Percentiles rank a stretch among this genome's conserved stretches.
These are phyloP conservation scores for Sebastes minor DNA, from an alignment of 2,797 vertebrate genomes.

Conservation along the genomic window DNA sequence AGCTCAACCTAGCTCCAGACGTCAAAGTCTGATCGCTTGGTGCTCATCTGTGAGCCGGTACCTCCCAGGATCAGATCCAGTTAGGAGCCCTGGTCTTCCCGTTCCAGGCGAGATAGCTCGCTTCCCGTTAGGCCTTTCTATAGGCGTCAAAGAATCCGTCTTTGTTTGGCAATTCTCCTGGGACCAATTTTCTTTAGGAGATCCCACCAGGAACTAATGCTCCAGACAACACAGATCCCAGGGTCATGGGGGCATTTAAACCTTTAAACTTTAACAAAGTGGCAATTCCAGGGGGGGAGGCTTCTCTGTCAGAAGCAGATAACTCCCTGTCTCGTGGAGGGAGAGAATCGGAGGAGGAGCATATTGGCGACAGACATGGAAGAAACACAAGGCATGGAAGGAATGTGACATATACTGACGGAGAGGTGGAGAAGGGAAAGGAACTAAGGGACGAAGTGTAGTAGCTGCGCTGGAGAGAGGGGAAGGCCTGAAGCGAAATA, in stretches of 20 bases:
- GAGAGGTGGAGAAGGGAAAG: not conserved
- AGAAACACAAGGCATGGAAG: not conserved
- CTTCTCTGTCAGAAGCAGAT: conserved; percentile 6
- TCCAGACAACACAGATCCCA: conserved; percentile 6
- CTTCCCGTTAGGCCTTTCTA: not conserved
- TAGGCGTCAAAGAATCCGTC: not conserved
- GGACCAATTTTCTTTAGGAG: not conserved
- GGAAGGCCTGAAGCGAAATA: conserved; percentile 54
- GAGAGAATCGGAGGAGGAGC: not conserved
- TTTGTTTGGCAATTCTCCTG: not conserved
- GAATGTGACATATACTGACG: not conserved
- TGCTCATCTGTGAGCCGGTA: not conserved
- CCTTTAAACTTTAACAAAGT: conserved; percentile 34
- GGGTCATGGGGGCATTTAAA: conserved; percentile 14
- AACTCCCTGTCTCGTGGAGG: not conserved
- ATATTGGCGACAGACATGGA: not conserved
- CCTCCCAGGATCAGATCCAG: not conserved
- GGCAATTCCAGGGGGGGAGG: conserved; percentile 1
- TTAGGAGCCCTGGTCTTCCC: not conserved
- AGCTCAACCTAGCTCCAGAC: not conserved
- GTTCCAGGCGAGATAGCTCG: not conserved
- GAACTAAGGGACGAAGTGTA: not conserved
- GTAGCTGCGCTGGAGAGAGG: conserved; percentile 23
- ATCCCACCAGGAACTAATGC: conserved; percentile 9
- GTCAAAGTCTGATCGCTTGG: not conserved